Base-by-base conservation (phyloP, 1,140 invertebrate genomes). In the Drosophila rhopaloa region DNA sequence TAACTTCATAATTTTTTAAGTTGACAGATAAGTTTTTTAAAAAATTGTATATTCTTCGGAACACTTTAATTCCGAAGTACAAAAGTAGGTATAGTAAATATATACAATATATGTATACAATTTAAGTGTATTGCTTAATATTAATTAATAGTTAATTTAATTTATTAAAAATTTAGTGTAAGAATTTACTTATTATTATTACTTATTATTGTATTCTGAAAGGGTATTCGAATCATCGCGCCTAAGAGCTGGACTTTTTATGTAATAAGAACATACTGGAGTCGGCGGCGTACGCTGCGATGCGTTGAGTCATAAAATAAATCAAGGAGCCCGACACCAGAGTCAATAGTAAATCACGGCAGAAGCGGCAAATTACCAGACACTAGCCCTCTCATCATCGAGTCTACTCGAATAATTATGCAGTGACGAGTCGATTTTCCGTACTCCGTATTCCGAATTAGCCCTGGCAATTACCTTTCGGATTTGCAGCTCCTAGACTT, bases 271-370 rank as follows among this genome's bases (percentile, higher is more conserved):
- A 60, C 57, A 44, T 13, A 32, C n/a, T 2, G 38, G 11, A 10
- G 5, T 9, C 48, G 61, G 51, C 59, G 76, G 59, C 16, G 16
- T 16, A 16, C 16, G 16, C 16, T 9, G 47, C 78, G 59, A 76
- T 83, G 58, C 84, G 79, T 88, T 76, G 71, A 88, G 83, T 83
- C 83, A 86, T 86, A 88, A 88, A 89, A 89, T 88, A 88, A 88
- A 88, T 88, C 84, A 88, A 81, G 61, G 56, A 75, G 76, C 63
- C 79, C 88, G 83, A 89, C 83, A 88, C 84, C 68, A 71, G 58
- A 78, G 71, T 88, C 84, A 78, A 83, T 83, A 88, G 74, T 88
- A 89, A 89, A 88, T 88, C 83, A 88, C 80, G 72, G 61, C 83
- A 68, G 68, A 50, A 71, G 68, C 73, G 57, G 70, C 78, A 75